These are phyloP conservation scores for Choristoneura rosaceana DNA, from an alignment of 2,888 invertebrate species.

Conservation along the genomic window DNA sequence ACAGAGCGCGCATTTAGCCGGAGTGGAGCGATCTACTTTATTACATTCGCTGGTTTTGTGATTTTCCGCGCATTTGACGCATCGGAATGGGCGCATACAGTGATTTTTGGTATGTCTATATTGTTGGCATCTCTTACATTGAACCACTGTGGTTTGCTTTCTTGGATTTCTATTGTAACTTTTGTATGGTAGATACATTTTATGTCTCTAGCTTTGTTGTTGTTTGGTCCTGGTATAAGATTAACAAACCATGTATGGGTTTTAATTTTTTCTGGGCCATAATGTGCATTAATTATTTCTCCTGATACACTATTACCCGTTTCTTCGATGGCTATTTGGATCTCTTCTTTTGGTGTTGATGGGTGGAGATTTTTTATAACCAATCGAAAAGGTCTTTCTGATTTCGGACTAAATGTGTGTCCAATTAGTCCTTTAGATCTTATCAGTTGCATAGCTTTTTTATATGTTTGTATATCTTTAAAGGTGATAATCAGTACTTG, in stretches of 20 bases:
- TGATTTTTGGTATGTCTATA: too few relatives aligned
- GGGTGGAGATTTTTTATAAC: too few relatives aligned
- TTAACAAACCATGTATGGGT: neutral
- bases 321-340: too few relatives aligned
- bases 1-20: conserved; percentile 31
- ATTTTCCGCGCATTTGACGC: conserved; percentile 30
- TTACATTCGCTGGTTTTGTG: conserved; percentile 28
- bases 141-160: too few relatives aligned
- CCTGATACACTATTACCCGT: too few relatives aligned
- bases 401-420: conserved; percentile 20
- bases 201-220: conserved; percentile 5
- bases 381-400: too few relatives aligned
- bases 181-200: conserved; percentile 15
- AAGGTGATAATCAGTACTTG: too few relatives aligned
- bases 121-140: too few relatives aligned
- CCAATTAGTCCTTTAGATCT: conserved; percentile 13
- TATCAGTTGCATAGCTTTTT: conserved; percentile 4
- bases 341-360: too few relatives aligned
- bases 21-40: conserved; percentile 9
- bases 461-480: conserved; percentile 3
- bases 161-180: conserved; percentile 13
- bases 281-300: too few relatives aligned
- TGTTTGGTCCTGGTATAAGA: conserved; percentile 22
- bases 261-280: too few relatives aligned
- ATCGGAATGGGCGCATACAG: conserved; percentile 18